These are phyloP conservation scores for Crioceris asparagi DNA, from an alignment of 2,888 invertebrate genomes.

Conservation along the genomic window DNA sequence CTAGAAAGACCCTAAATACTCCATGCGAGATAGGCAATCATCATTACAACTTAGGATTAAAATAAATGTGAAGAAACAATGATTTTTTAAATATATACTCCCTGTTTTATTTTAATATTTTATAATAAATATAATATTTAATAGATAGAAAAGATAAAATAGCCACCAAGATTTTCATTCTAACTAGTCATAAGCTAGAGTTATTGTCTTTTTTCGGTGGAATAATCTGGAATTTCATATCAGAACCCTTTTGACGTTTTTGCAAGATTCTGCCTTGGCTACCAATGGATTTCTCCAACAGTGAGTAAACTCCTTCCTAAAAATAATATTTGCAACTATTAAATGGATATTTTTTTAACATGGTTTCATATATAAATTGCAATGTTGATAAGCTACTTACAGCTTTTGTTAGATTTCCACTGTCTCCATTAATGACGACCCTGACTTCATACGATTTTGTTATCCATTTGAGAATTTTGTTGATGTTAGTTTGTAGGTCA, in stretches of 20 bases:
- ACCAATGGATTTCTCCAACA: slow-evolving; percentile 41
- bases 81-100: too few species aligned
- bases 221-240: slow-evolving; percentile 51
- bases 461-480: slow-evolving; percentile 55
- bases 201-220: slow-evolving; percentile 37
- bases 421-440: slow-evolving; percentile 45
- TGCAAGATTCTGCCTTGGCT: slow-evolving; percentile 48
- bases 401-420: slow-evolving; percentile 33
- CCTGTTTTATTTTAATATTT: not conserved
- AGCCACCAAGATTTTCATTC: slow-evolving; percentile 6
- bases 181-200: slow-evolving; percentile 22
- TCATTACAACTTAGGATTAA: too few species aligned
- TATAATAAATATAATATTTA: slow-evolving; percentile 14
- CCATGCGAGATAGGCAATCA: too few species aligned
- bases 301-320: slow-evolving; percentile 48
- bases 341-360: slow-evolving; percentile 1
- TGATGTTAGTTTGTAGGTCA: slow-evolving; percentile 53
- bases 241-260: slow-evolving; percentile 49
- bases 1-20: too few species aligned
- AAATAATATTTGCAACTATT: slow-evolving; percentile 25
- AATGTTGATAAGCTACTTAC: slow-evolving; percentile 30
- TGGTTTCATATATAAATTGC: not conserved
- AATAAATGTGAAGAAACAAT: too few species aligned
- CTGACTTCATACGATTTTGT: slow-evolving; percentile 55
- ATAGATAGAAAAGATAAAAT: slow-evolving; percentile 12